A percentile compares a stretch with the other conserved stretches of the same genome.
Conservation (phyloP, 2,113 vertebrate genomes). For the Taxidea taxus region DNA sequence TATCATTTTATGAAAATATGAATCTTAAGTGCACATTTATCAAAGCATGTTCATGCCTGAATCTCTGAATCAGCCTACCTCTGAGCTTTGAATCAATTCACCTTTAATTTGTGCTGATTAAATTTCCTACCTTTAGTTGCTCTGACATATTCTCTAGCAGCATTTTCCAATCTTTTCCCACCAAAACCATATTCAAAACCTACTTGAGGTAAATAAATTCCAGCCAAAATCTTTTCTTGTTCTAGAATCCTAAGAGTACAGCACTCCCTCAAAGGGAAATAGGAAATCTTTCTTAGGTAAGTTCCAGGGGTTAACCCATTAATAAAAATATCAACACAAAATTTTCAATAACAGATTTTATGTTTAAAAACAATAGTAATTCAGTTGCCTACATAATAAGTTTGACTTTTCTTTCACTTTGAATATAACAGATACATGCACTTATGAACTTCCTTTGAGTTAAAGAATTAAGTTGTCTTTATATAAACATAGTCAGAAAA, state of each 20-base stretch:
- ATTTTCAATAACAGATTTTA: background rate
- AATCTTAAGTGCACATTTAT: slow-evolving; percentile 30
- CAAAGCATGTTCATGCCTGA: background rate
- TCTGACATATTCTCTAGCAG: background rate
- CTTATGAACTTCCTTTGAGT: background rate
- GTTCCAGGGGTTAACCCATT: background rate
- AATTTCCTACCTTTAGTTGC: background rate
- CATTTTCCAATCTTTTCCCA: slow-evolving; percentile 1
- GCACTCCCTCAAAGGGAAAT: background rate
- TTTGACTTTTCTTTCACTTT: slow-evolving; percentile 33
- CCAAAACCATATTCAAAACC: slow-evolving; percentile 13
- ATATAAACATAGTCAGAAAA: background rate
- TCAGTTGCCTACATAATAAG: background rate
- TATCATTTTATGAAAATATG: background rate
- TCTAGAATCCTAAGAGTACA: background rate
- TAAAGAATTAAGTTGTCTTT: slow-evolving; percentile 19
- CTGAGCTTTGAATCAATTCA: slow-evolving; percentile 29
- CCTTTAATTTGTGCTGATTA: slow-evolving; percentile 16
- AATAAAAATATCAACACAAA: background rate
- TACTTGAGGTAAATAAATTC: background rate
- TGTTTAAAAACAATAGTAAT: slow-evolving; percentile 43
- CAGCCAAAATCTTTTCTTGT: slow-evolving; percentile 10
- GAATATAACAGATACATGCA: background rate
- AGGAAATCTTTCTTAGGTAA: slow-evolving; percentile 12
- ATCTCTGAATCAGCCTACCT: background rate